phyloP scores from a whole-genome alignment of 2,797 vertebrate species.

The Smutsia temminckii region DNA sequence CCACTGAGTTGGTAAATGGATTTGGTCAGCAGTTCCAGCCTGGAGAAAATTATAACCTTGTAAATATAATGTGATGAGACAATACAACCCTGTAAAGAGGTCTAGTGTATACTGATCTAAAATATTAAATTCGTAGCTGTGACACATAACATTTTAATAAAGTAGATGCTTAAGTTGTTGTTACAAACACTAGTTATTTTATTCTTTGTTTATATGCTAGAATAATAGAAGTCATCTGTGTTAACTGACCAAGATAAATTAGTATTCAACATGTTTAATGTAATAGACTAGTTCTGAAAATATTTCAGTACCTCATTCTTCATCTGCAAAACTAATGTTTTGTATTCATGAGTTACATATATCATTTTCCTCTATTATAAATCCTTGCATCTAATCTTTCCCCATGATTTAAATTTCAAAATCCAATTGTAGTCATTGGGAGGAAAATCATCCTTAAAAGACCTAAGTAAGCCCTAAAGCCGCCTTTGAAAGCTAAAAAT shows the following conservation, averaged over 20 bases:
- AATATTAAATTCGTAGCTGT: constrained; percentile 3
- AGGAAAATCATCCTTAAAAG: constrained; percentile 38
- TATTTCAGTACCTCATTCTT: neutral
- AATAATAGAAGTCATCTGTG: neutral
- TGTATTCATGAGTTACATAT: neutral
- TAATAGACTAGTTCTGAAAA: constrained; percentile 29
- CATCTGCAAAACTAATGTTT: constrained; percentile 31
- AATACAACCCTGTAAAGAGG: neutral
- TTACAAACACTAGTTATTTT: constrained; percentile 43
- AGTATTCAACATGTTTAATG: neutral
- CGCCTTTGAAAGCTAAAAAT: constrained; percentile 52
- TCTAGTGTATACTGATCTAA: neutral
- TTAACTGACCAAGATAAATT: neutral
- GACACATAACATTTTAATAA: constrained; percentile 1
- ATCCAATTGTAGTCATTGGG: constrained; percentile 19
- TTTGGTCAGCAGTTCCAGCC: neutral
- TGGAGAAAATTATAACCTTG: constrained; percentile 20
- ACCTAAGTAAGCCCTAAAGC: neutral
- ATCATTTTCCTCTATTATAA: constrained; percentile 35
- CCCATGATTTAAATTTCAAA: constrained; percentile 42
- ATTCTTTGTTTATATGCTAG: constrained; percentile 36
- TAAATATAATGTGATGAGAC: constrained; percentile 13
- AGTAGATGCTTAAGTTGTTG: constrained; percentile 4
- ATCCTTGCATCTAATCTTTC: neutral
- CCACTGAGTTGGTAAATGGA: neutral